A percentile compares a stretch with the other conserved stretches of the same genome.
phyloP scores from a whole-genome alignment of 23 tunicate genomes.

The Ciona savignyi region DNA sequence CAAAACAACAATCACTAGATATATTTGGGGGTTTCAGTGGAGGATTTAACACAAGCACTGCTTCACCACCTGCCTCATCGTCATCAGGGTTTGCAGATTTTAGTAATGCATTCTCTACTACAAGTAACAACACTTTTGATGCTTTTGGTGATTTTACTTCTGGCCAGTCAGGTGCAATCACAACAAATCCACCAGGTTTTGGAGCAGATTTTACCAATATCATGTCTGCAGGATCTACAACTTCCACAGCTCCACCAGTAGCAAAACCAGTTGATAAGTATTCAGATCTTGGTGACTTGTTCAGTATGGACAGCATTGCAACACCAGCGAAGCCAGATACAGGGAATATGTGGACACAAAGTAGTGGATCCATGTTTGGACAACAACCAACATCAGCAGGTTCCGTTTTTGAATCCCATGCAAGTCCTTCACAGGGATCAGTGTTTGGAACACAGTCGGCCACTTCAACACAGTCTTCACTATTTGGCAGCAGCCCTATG shows the following conservation, averaged over 20 bases:
- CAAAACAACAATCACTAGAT: constrained; percentile 11
- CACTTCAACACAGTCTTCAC: constrained; percentile 1
- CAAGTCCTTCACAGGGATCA: background rate
- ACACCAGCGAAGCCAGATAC: constrained; percentile 12
- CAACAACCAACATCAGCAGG: background rate
- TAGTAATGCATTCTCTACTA: constrained; percentile 45
- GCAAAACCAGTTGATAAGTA: constrained; percentile 44
- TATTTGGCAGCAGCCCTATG: constrained; percentile 5
- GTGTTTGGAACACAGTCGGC: background rate
- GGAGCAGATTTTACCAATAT: constrained; percentile 19
- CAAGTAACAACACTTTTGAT: constrained; percentile 25
- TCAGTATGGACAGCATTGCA: constrained; percentile 13
- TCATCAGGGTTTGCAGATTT: constrained; percentile 84
- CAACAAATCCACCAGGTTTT: constrained; percentile 17
- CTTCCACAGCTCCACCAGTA: constrained; percentile 15
- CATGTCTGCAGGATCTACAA: constrained; percentile 5
- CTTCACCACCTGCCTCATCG: constrained; percentile 1
- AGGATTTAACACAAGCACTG: background rate
- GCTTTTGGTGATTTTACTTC: constrained; percentile 53
- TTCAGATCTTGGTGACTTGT: constrained; percentile 75
- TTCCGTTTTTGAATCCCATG: background rate
- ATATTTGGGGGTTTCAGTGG: constrained; percentile 4
- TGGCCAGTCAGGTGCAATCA: constrained; percentile 5
- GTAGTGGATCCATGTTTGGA: constrained; percentile 6
- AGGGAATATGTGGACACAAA: background rate